phyloP scores from a whole-genome alignment of 2,888 invertebrate genomes.

The Anticlea derivata region DNA sequence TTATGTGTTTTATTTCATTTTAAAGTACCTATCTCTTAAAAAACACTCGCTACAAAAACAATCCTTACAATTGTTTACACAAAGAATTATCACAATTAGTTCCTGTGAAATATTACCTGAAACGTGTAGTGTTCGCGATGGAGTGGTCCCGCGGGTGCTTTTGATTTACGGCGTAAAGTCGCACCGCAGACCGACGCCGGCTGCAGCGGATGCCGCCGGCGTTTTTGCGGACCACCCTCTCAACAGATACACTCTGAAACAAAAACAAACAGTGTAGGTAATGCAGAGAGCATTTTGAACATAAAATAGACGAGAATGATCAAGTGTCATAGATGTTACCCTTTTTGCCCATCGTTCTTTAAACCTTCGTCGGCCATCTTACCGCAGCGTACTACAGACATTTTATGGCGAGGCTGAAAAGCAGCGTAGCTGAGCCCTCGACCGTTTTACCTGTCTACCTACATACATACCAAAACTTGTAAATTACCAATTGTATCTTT shows the following conservation, averaged over 20 bases:
- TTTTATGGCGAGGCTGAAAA: too few species aligned
- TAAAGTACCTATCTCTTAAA: background rate
- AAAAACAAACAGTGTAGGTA: constrained; percentile 48
- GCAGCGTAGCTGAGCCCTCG: too few species aligned
- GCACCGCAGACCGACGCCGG: constrained; percentile 55
- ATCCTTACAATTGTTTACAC: constrained; percentile 13
- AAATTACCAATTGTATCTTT: too few species aligned
- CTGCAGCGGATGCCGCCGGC: constrained; percentile 60
- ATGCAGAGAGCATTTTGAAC: constrained; percentile 25
- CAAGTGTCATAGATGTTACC: background rate
- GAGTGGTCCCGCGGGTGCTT: constrained; percentile 70
- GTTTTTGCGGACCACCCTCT: constrained; percentile 67
- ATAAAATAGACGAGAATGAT: background rate
- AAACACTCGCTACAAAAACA: background rate
- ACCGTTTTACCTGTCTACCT: too few species aligned
- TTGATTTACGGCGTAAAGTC: constrained; percentile 78
- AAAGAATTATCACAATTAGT: constrained; percentile 31
- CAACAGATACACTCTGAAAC: constrained; percentile 53
- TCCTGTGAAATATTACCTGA: constrained; percentile 35
- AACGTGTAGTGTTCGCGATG: constrained; percentile 31
- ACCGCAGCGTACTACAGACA: too few species aligned
- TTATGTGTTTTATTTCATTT: too few species aligned
- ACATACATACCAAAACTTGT: too few species aligned
- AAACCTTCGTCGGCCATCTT: background rate
- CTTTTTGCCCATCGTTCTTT: background rate